Base-by-base conservation (phyloP, 1,140 invertebrate species). In the Microplitis mediator region DNA sequence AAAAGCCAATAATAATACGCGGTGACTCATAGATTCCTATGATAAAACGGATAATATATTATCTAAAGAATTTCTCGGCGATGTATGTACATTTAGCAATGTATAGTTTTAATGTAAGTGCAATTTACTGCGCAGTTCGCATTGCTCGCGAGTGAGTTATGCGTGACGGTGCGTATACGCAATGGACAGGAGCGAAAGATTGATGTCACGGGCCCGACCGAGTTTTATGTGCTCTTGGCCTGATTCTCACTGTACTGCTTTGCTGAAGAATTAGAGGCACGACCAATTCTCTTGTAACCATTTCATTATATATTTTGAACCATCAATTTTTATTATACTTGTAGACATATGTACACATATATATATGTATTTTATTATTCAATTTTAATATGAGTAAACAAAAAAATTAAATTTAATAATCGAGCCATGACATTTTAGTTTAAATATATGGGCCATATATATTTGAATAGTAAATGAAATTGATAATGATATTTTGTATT, bases 121-220 rank as follows among this genome's bases (percentile, higher is more conserved):
- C 32, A 35, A 60, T 60, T 36, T 58, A 56, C 62, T 64, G 62
- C 70, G 50, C 70, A 72, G 70, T 69, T 61, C 34, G 5, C 45
- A 60, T 51, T 71, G 39, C 60, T 51, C 39, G 58, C 32, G 14
- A 6, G 63, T 68, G 71, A 63, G 50, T 51, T 64, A 45, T 69
- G 61, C 72, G 54, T 70, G 36, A 62, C 31, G 39, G 71, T 63
- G 54, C 61, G 72, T 65, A 68, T 50, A 67, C 56, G 65, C 65
- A 68, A 68, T 61, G 64, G 71, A 68, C 65, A 73, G 71, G n/a
- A 58, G 45, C 67, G 71, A 75, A 70, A 73, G 74, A 75, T 75
- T 75, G 67, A 73, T 75, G 74, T 75, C 74, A 72, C 71, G 63
- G 71, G 62, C 70, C 74, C 54, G 54, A 54, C 54, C 74, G 52